A percentile compares a stretch with the other conserved stretches of the same genome.
phyloP scores from a whole-genome alignment of 2,888 invertebrate genomes.

The Portevinia maculata region DNA sequence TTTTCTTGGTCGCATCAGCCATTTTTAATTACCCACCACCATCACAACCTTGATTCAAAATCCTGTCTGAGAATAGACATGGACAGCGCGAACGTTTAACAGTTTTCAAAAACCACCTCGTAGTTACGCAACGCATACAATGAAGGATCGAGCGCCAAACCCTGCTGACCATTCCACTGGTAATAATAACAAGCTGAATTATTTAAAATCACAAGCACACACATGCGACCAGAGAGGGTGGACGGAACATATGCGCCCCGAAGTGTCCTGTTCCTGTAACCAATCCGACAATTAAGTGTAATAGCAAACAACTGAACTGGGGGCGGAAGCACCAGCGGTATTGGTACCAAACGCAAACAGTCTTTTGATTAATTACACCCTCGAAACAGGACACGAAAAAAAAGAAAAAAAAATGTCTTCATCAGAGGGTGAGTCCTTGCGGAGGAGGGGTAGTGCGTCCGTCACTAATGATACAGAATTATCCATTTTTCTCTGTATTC shows the following conservation, averaged over 20 bases:
- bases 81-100: constrained; percentile 69
- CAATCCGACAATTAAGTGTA: constrained; percentile 73
- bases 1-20: constrained; percentile 52
- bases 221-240: constrained; percentile 33
- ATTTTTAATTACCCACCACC: constrained; percentile 69
- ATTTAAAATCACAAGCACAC: constrained; percentile 66
- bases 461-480: constrained; percentile 59
- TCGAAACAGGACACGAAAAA: constrained; percentile 30
- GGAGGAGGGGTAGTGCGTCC: constrained; percentile 15
- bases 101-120: constrained; percentile 62
- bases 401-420: constrained; percentile 62
- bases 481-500: constrained; percentile 68
- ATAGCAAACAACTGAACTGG: constrained; percentile 67
- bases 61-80: constrained; percentile 27
- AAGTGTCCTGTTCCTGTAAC: constrained; percentile 54
- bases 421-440: constrained; percentile 44
- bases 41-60: constrained; percentile 27
- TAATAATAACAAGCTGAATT: constrained; percentile 70
- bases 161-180: constrained; percentile 58
- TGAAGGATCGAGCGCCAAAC: too few species aligned
- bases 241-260: constrained; percentile 47
- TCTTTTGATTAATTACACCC: constrained; percentile 73
- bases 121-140: constrained; percentile 61
- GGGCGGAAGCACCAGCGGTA: constrained; percentile 44
- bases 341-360: constrained; percentile 63